Conservation (phyloP, 2,888 invertebrate species). For the Heteropelma amictum region DNA sequence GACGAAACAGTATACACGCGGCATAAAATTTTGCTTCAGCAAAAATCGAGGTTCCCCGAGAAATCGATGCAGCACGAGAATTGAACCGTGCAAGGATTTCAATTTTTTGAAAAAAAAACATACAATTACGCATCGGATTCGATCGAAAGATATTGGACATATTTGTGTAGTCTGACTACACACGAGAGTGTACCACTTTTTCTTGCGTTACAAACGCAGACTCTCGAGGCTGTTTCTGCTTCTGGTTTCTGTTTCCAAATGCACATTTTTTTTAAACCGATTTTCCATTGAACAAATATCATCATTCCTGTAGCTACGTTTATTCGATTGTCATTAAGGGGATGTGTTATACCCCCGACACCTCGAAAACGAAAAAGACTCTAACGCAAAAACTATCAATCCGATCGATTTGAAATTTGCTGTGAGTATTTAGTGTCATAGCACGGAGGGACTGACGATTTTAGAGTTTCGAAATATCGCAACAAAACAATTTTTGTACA, state of each 20-base stretch:
- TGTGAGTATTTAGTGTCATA: no score
- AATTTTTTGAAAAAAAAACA: not conserved
- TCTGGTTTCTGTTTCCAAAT: not conserved
- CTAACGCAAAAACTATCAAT: no score
- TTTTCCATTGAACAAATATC: no score
- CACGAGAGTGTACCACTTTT: constrained; percentile 23
- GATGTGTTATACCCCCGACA: no score
- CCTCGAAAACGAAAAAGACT: no score
- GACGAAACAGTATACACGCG: constrained; percentile 44
- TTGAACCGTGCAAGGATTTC: not conserved
- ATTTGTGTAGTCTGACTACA: constrained; percentile 4
- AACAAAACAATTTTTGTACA: no score
- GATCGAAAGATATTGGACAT: not conserved
- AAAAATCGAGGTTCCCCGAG: constrained; percentile 13
- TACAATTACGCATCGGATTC: not conserved
- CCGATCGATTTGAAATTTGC: no score
- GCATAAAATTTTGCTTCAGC: constrained; percentile 31
- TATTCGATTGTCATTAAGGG: no score
- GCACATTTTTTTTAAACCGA: not conserved
- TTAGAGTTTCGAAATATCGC: no score
- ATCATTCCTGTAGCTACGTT: no score
- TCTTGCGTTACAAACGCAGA: not conserved
- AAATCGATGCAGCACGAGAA: constrained; percentile 24
- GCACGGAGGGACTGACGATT: no score
- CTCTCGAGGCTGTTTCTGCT: no score